These are phyloP conservation scores for Pimephales promelas DNA, from an alignment of 2,113 vertebrate species.

Conservation along the genomic window DNA sequence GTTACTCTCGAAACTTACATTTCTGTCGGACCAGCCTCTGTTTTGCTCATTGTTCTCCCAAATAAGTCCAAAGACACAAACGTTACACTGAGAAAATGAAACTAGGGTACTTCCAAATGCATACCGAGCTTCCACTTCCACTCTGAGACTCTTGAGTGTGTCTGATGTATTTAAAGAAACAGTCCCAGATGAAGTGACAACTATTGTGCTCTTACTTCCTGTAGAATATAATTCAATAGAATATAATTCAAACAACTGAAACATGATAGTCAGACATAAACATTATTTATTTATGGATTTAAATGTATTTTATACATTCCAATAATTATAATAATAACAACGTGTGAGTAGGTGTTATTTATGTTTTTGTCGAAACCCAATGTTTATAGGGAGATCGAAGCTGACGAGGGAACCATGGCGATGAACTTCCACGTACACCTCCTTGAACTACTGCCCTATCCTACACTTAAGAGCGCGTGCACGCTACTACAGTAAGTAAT, in stretches of 20 bases:
- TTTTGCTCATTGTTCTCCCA: not conserved
- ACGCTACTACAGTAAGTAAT: too few relatives aligned
- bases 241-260: not conserved
- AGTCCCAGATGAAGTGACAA: not conserved
- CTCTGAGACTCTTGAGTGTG: too few relatives aligned
- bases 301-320: not conserved
- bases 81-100: conserved; percentile 16
- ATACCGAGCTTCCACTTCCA: too few relatives aligned
- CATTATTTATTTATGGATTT: not conserved
- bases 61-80: not conserved
- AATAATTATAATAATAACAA: not conserved
- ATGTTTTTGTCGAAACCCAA: too few relatives aligned
- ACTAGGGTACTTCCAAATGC: not conserved
- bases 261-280: not conserved
- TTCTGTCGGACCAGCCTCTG: not conserved
- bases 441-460: too few relatives aligned
- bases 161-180: conserved; percentile 21
- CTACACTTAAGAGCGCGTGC: too few relatives aligned
- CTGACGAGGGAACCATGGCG: too few relatives aligned
- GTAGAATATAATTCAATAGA: not conserved
- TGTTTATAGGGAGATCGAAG: too few relatives aligned
- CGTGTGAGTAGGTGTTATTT: too few relatives aligned
- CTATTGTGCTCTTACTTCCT: not conserved
- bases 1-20: conserved; percentile 9
- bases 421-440: too few relatives aligned